Evolutionary conservation across 1,140 invertebrate genomes (phyloP), one percentile per base, ranked within the genome.

Genomic region (Stratiolaelaps scimitus): DNA sequence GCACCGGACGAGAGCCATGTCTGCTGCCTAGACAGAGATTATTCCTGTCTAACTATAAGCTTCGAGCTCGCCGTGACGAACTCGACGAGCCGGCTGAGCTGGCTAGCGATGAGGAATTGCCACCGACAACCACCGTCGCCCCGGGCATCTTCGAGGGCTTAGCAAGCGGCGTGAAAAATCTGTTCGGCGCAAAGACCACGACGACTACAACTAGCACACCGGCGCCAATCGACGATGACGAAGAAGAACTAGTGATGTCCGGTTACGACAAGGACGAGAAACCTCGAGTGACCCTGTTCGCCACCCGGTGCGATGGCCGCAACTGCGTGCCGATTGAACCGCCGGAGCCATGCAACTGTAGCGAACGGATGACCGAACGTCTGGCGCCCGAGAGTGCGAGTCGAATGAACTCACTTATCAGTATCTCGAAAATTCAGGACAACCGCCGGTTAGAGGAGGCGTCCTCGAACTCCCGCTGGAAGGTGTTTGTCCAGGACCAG

Each of bases 381-480:
- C 53, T 60, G 15, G 26, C 34, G 6, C 53, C 53, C 2, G 53
- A 60, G 15, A 20, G 17, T 15, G 17, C 34, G 23, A 60, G 53
- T 60, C 53, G 53, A 26, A 60, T 60, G 53, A 60, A 60, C 23
- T 60, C 53, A 4, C 17, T 60, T 26, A 60, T 60, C 2, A 60
- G 53, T 23, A 60, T 60, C 34, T 60, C 53, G 53, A 60, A 60
- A 17, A 60, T 60, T 19, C 53, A 60, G 6, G 53, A 60, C 53
- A 60, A 60, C 26, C 53, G 53, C 2, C 53, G 34, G 10, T 23
- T 60, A 19, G 53, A 60, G 10, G 53, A 60, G 34, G 53, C 53
- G 2, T 60, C 53, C 15, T 60, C 53, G 20, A 60, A 60, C 53
- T 60, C 53, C 20, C 53, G 53, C 23, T 60, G 53, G 53, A 60